Evolutionary conservation across 2,113 vertebrate species (phyloP).

Genomic region (Paralichthys olivaceus): DNA sequence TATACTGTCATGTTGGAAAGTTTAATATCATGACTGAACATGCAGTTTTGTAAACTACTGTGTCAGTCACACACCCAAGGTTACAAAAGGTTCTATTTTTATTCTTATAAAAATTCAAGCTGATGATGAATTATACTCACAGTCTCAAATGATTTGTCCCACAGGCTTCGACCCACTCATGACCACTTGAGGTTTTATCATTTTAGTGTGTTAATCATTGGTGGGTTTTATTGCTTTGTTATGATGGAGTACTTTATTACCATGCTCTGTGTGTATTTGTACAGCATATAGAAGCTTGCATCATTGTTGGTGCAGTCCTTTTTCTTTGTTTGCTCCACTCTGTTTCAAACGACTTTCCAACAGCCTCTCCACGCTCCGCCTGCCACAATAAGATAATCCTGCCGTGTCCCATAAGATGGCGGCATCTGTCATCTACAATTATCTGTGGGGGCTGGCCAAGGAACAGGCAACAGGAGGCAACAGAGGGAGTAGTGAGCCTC

Average conservation of each 20-base stretch:
- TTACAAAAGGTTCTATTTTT: background rate
- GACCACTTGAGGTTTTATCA: constrained; percentile 26
- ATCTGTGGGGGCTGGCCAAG: constrained; percentile 55
- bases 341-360: constrained; percentile 55
- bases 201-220: constrained; percentile 22
- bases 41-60: background rate
- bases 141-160: constrained; percentile 28
- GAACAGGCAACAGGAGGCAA: constrained; percentile 61
- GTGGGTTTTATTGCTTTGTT: constrained; percentile 32
- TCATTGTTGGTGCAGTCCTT: constrained; percentile 23
- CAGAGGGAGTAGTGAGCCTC: constrained; percentile 35
- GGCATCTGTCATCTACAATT: constrained; percentile 75
- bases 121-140: constrained; percentile 15
- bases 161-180: constrained; percentile 8
- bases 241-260: constrained; percentile 26
- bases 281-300: background rate
- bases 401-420: constrained; percentile 68
- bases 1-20: too few species aligned
- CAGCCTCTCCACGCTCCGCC: constrained; percentile 52
- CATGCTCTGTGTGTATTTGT: constrained; percentile 28
- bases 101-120: background rate
- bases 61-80: background rate
- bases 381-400: constrained; percentile 76
- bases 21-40: background rate
- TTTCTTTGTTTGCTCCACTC: constrained; percentile 49